Conservation (phyloP, 2,797 vertebrate species). For the Triplophysa yarkandensis region DNA sequence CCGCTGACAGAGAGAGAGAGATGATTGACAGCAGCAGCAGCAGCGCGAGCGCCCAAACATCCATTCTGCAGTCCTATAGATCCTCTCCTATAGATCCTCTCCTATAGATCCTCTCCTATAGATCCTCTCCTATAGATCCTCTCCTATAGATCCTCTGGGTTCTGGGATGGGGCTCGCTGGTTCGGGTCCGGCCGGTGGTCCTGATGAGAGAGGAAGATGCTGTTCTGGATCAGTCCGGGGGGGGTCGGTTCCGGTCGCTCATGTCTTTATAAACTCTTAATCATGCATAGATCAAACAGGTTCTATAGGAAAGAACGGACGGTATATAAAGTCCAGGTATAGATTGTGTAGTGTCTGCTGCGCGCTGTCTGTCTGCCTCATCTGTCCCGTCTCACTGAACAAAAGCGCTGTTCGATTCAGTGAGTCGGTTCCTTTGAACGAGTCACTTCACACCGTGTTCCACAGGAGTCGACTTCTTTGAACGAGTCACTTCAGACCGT, state of each 20-base stretch:
- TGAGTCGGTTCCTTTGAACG: constrained; percentile 1
- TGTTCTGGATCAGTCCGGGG: constrained; percentile 50
- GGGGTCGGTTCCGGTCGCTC: constrained; percentile 45
- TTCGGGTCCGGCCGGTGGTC: constrained; percentile 14
- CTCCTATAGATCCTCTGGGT: no score
- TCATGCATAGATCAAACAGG: constrained; percentile 25
- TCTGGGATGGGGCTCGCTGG: no score
- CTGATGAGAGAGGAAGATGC: constrained; percentile 26
- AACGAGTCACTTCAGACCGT: no score
- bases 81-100: no score
- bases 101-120: no score
- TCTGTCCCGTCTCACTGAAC: constrained; percentile 33
- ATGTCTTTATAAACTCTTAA: constrained; percentile 45
- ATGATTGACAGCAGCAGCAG: constrained; percentile 61
- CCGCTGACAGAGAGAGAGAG: constrained; percentile 66
- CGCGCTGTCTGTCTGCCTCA: constrained; percentile 27
- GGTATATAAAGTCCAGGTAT: not conserved
- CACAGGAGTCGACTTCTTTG: no score
- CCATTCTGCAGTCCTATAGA: no score
- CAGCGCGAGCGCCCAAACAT: constrained; percentile 39
- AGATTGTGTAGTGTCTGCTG: not conserved
- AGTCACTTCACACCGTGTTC: not conserved
- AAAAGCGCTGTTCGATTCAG: constrained; percentile 28
- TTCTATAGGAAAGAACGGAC: not conserved
- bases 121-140: no score